A percentile compares a stretch with the other conserved stretches of the same genome.
Conservation (phyloP, 1,140 invertebrate species). For the Meloidogyne exigua region DNA sequence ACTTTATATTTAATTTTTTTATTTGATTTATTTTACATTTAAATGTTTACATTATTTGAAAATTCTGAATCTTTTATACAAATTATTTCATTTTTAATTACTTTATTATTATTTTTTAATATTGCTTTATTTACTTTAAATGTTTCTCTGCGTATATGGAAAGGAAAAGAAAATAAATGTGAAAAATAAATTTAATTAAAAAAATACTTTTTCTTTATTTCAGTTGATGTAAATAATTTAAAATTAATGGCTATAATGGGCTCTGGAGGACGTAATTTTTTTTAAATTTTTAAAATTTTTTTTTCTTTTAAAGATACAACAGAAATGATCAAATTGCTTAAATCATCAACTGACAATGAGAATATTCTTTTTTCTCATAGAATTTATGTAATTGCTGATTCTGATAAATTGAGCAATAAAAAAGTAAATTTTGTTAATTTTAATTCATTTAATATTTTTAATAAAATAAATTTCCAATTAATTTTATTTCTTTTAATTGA, state of each 20-base stretch:
- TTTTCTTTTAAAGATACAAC: constrained; percentile 72
- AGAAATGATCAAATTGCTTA: constrained; percentile 78
- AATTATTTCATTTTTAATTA: background rate
- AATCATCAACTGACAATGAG: constrained; percentile 56
- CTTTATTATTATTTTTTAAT: background rate
- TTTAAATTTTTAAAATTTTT: background rate
- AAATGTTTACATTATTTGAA: background rate
- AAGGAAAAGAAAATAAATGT: background rate
- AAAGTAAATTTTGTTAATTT: constrained; percentile 1
- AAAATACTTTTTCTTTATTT: background rate
- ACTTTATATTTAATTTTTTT: background rate
- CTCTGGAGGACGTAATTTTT: background rate
- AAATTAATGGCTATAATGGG: background rate
- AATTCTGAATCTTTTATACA: background rate
- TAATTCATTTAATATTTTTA: no score
- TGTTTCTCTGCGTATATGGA: background rate
- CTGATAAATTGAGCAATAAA: constrained; percentile 50
- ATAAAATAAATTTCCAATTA: constrained; percentile 1
- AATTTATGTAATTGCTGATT: constrained; percentile 74
- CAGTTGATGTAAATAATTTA: background rate
- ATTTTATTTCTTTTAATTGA: constrained; percentile 12
- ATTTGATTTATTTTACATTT: background rate
- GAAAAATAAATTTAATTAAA: background rate
- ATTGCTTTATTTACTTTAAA: background rate
- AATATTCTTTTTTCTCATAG: constrained; percentile 32